Evolutionary conservation across 1,140 invertebrate genomes (phyloP).

Genomic region (Ooceraea biroi): DNA sequence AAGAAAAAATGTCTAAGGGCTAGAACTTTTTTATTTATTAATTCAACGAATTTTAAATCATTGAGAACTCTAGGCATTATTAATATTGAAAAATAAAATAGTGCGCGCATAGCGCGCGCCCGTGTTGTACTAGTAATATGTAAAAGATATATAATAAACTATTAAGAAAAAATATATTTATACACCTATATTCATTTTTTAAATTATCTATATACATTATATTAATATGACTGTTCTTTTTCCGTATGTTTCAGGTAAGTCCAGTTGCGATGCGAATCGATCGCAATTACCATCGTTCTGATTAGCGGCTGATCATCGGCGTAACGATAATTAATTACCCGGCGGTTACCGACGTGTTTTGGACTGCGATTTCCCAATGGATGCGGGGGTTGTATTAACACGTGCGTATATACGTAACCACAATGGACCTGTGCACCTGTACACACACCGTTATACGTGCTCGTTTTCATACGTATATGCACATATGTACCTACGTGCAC

Average conservation of each 20-base stretch:
- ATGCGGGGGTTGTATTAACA: slow-evolving; percentile 61
- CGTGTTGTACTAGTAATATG: no score
- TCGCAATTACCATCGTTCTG: slow-evolving; percentile 63
- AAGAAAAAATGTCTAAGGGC: no score
- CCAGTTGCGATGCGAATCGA: slow-evolving; percentile 7
- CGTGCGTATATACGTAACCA: slow-evolving; percentile 34
- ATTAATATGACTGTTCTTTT: neutral
- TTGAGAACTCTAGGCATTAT: no score
- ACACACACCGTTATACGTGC: no score
- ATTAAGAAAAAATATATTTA: slow-evolving; percentile 1
- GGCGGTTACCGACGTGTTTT: slow-evolving; percentile 62
- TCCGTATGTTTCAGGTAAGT: slow-evolving; percentile 70
- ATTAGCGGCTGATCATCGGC: slow-evolving; percentile 59
- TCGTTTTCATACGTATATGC: neutral
- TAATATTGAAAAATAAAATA: no score
- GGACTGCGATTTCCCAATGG: slow-evolving; percentile 70
- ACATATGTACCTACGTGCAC: neutral
- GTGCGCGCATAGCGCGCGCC: no score
- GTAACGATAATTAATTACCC: slow-evolving; percentile 72
- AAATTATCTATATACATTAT: neutral
- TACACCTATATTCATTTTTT: neutral
- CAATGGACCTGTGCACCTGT: neutral
- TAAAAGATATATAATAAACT: neutral
- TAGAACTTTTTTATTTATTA: no score
- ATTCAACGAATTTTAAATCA: no score